phyloP scores from a whole-genome alignment of 1,140 invertebrate species.

The Temnothorax nylanderi region DNA sequence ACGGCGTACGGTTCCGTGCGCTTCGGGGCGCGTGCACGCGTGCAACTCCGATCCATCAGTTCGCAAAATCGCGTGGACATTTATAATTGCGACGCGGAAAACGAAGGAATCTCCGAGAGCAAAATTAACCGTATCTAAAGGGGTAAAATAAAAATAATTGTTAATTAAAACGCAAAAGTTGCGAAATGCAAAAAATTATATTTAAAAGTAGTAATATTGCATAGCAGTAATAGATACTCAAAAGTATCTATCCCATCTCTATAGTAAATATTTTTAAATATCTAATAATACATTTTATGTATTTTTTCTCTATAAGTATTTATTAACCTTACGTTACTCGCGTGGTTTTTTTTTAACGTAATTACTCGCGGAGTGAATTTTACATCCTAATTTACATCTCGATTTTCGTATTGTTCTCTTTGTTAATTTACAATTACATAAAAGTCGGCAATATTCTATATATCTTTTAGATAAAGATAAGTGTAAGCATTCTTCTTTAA shows the following conservation, averaged over 20 bases:
- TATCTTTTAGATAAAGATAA: no score
- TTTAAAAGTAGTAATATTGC: background rate
- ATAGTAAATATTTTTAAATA: background rate
- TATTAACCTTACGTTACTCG: no score
- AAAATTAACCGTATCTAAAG: background rate
- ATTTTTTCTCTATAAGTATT: no score
- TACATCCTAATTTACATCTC: no score
- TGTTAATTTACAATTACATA: no score
- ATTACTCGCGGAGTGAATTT: no score
- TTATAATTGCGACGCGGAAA: slow-evolving; percentile 16
- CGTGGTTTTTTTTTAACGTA: no score
- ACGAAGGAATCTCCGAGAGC: no score
- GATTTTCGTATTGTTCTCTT: no score
- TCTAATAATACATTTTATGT: background rate
- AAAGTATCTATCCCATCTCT: background rate
- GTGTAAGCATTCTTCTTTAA: no score
- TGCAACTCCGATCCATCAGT: slow-evolving; percentile 9
- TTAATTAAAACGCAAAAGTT: background rate
- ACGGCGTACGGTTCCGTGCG: slow-evolving; percentile 79
- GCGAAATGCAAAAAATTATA: background rate
- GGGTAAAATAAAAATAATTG: background rate
- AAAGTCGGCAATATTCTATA: no score
- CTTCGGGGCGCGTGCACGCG: slow-evolving; percentile 66
- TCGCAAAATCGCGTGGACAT: slow-evolving; percentile 14
- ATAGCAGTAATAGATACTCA: background rate